Base-by-base conservation (phyloP, 1,140 invertebrate genomes). In the Sinella curviseta region DNA sequence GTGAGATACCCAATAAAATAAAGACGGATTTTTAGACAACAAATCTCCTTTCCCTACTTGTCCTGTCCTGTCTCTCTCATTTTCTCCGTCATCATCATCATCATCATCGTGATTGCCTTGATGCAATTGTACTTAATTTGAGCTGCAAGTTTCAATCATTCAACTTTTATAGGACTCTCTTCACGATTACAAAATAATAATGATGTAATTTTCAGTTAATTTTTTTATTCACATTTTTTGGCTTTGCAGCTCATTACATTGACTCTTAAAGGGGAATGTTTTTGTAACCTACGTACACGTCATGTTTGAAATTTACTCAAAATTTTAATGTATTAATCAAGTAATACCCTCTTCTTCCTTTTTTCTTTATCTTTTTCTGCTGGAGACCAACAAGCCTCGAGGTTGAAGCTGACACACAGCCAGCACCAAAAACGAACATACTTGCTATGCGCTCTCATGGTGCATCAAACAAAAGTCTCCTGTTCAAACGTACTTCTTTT, bases 101-200 rank as follows among this genome's bases (percentile, higher is more conserved):
- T 70, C 24, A 70, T n/a, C 2, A 30, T 70, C 31, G 12, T 33
- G 2, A 3, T 70, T 30, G 12, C 12, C 57, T 60, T 17, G 12
- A 4, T 60, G 8, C 24, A 60, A 60, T 8, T 24, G 3, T 8
- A 3, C 55, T 60, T 60, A 60, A 60, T 60, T 60, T 60, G 55
- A 60, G 55, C 55, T n/a, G n/a, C n/a, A n/a, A n/a, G 3, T 24
- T 60, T 60, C 55, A 70, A 70, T 70, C 65, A 70, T 70, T 70
- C 65, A 70, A 70, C 28, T 70, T 70, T 65, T 17, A 65, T 16
- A 65, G 3, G 8, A 65, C 26, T 65, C 57, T 48, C 8, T 26
- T 65, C 8, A 26, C 57, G 26, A 65, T 65, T 16, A 65, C 57
- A 26, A 65, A 65, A 65, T 65, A 65, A 65, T n/a, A 65, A 48